Evolutionary conservation across 2,888 invertebrate species (phyloP).

Genomic region (Salticus scenicus): DNA sequence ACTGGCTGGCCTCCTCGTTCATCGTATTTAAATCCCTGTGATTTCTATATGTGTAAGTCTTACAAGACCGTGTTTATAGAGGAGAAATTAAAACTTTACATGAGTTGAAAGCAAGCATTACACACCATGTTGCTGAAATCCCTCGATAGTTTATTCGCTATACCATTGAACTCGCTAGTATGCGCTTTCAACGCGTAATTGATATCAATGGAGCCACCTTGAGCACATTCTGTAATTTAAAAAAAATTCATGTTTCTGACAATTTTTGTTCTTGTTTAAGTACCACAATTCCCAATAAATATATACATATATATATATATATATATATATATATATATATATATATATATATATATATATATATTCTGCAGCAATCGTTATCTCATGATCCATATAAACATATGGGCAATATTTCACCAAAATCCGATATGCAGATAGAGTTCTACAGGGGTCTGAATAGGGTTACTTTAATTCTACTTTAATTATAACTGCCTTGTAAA

Average conservation of each 20-base stretch:
- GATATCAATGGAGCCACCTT: background rate
- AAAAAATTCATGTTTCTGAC: background rate
- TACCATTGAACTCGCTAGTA: background rate
- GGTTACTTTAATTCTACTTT: no score
- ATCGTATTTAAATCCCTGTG: background rate
- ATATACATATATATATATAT: no score
- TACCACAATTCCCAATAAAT: background rate
- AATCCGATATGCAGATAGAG: no score
- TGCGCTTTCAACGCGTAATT: background rate
- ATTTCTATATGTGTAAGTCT: background rate
- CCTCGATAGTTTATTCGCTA: background rate
- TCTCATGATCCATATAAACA: no score
- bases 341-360: no score
- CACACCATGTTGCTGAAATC: background rate
- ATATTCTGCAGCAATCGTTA: no score
- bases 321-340: no score
- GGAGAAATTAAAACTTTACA: background rate
- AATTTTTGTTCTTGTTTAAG: background rate
- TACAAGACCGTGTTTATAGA: background rate
- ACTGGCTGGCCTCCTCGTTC: background rate
- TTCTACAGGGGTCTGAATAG: no score
- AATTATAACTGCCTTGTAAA: no score
- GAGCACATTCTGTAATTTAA: background rate
- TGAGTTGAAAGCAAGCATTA: background rate
- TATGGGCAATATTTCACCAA: no score